Base-by-base conservation (phyloP, 2,888 invertebrate genomes). In the Cataglyphis rosenhaueri region DNA sequence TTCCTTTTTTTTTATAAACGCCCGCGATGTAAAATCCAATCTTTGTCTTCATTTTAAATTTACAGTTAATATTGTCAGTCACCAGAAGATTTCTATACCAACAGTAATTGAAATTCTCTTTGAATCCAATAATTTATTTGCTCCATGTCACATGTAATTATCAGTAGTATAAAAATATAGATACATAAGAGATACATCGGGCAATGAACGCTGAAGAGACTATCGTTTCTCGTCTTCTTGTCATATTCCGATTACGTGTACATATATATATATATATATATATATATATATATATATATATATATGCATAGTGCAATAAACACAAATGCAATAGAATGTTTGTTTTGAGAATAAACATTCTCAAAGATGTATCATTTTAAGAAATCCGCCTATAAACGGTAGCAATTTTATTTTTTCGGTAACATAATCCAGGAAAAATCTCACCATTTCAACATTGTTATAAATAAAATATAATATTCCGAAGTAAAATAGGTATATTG, bases 401-500 rank as follows among this genome's bases (percentile, higher is more conserved):
- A 93, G 29, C 9, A 70, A 79, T 71, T 92, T 93, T 66, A 93
- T 88, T 35, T 85, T 85, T 0, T 92, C 90, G 4, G 87, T 87
- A 9, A 91, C 70, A 25, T 81, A 88, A 73, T 94, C 92, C 83
- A 94, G 48, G 62, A 86, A 89, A 25, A 85, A 83, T 64, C 90
- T 90, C 1, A 87, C 91, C 1, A 86, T 70, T 81, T 90, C 92
- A 64, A 91, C 89, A 76, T 94, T 89, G 32, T 91, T 91, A 83
- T 92, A 93, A 57, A 92, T 82, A 41, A 90, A 89, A 86, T 92
- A 93, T 9, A 92, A 44, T 4, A 92, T 71, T 3, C 92, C 91
- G 21, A 93, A 92, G 83, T 94, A 94, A 85, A 94, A 94, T 1
- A 90, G 86, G 79, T 93, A 94, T 9, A 94, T 90, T 8, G 92